Percentiles rank a stretch among this genome's conserved stretches.
phyloP scores from a whole-genome alignment of 2,113 vertebrate genomes.

The Tichodroma muraria region DNA sequence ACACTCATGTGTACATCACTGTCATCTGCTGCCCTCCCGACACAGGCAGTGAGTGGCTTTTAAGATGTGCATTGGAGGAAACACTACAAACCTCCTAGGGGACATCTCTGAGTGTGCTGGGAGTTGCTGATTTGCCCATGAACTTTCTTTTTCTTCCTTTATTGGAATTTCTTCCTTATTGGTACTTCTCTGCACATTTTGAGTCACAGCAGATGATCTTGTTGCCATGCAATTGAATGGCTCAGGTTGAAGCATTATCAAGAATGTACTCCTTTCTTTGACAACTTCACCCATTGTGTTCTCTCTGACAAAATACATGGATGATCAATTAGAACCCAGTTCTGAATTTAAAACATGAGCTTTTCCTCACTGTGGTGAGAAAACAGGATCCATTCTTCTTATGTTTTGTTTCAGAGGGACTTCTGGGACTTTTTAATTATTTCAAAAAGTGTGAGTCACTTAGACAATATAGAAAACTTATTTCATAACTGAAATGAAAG shows the following conservation, averaged over 20 bases:
- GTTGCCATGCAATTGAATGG: neutral
- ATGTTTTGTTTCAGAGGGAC: neutral
- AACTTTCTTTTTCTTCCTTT: neutral
- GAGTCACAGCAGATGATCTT: slow-evolving; percentile 18
- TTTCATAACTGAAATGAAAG: neutral
- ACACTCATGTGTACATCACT: neutral
- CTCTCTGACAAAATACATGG: neutral
- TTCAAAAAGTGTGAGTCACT: neutral
- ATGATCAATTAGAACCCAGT: neutral
- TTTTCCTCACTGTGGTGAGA: neutral
- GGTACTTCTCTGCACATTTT: slow-evolving; percentile 64
- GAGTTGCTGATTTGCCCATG: neutral
- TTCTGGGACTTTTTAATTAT: neutral
- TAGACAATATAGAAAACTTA: neutral
- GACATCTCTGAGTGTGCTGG: slow-evolving; percentile 68
- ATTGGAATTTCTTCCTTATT: neutral
- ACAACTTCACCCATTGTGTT: neutral
- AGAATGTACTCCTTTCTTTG: neutral
- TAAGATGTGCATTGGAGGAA: neutral
- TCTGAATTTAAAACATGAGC: neutral
- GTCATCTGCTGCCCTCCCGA: neutral
- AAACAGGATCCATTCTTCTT: neutral
- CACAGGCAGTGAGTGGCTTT: neutral
- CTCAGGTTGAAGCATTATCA: neutral
- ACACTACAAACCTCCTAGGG: neutral